phyloP scores from a whole-genome alignment of 1,140 invertebrate species.

The Zaprionus davidi region DNA sequence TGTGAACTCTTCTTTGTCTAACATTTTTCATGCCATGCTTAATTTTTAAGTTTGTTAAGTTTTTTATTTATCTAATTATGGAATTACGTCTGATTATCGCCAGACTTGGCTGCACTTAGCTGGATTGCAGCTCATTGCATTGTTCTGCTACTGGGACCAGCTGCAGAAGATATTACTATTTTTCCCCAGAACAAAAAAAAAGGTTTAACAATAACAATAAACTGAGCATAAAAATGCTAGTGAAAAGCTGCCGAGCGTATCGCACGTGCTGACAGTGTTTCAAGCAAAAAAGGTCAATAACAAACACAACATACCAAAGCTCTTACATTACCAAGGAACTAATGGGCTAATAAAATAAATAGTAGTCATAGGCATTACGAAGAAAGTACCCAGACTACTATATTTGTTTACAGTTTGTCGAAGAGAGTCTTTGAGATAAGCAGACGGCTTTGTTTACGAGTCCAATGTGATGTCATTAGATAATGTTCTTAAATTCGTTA shows the following conservation, averaged over 20 bases:
- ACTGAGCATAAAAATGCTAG: constrained; percentile 30
- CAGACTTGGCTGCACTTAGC: constrained; percentile 18
- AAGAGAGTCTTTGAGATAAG: constrained; percentile 1
- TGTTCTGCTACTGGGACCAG: constrained; percentile 36
- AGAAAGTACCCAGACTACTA: background rate
- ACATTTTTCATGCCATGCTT: constrained; percentile 33
- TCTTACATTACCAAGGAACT: constrained; percentile 20
- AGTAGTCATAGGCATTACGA: background rate
- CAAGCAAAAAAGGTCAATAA: constrained; percentile 54
- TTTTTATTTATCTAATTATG: constrained; percentile 52
- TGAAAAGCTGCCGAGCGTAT: constrained; percentile 48
- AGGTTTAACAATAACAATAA: constrained; percentile 10
- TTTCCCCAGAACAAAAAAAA: constrained; percentile 3
- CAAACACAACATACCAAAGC: constrained; percentile 28
- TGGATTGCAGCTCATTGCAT: constrained; percentile 25
- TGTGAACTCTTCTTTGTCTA: background rate
- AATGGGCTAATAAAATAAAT: background rate
- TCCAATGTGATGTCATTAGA: constrained; percentile 1
- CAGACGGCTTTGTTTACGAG: background rate
- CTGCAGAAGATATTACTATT: constrained; percentile 46
- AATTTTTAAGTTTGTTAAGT: constrained; percentile 48
- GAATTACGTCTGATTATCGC: constrained; percentile 58
- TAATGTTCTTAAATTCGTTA: background rate
- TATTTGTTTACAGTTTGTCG: constrained; percentile 5
- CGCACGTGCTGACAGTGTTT: constrained; percentile 47